Percentiles rank a stretch among this genome's conserved stretches.
Conservation (phyloP, 2,113 vertebrate genomes). For the Gallinago paraguaiae region DNA sequence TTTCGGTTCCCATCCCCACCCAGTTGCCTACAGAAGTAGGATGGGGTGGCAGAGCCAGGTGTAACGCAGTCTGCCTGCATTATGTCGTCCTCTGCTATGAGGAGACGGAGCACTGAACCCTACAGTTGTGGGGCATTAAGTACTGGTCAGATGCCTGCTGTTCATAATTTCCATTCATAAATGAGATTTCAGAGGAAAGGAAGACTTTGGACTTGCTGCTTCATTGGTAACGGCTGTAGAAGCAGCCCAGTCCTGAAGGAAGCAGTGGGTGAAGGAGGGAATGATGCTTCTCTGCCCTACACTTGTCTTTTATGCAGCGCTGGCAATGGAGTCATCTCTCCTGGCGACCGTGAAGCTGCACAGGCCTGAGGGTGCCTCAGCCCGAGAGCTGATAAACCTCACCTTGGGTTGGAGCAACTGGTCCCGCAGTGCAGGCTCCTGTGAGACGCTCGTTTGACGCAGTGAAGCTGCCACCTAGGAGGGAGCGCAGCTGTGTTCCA, state of each 20-base stretch:
- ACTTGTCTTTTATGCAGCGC: rapidly evolving
- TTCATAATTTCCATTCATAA: neutral
- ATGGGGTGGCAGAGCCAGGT: neutral
- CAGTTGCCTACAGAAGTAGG: neutral
- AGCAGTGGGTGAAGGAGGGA: neutral
- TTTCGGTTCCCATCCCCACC: neutral
- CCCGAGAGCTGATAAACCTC: rapidly evolving
- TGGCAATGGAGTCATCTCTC: neutral
- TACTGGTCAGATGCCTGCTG: neutral
- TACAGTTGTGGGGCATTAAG: neutral
- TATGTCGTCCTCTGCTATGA: rapidly evolving
- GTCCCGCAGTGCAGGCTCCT: neutral
- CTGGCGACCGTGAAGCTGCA: neutral
- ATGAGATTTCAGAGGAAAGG: neutral
- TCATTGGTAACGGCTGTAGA: neutral
- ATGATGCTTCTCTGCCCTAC: neutral
- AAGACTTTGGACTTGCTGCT: neutral
- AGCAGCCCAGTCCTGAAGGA: neutral
- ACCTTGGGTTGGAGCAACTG: neutral
- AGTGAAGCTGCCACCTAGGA: neutral
- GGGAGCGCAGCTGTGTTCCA: neutral
- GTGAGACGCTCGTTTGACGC: neutral
- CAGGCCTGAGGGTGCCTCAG: neutral
- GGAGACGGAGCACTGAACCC: neutral
- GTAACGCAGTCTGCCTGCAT: neutral